Evolutionary conservation across 92 coral and sea anemone genomes (phyloP).

Genomic region (Palythoa grandis): DNA sequence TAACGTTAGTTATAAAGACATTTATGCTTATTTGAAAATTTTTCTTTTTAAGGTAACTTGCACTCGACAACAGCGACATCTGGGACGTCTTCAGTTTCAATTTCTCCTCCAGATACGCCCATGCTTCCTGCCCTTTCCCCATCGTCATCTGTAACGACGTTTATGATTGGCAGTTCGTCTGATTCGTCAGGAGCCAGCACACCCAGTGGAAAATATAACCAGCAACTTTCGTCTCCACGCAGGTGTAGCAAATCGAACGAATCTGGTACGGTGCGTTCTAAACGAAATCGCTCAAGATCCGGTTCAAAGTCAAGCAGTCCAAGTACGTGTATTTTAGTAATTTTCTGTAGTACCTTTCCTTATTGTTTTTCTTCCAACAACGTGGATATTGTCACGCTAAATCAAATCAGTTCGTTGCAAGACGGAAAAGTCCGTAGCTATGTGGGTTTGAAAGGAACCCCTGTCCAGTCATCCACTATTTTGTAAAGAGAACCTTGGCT

Average conservation of each 20-base stretch:
- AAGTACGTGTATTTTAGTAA: neutral
- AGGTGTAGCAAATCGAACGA: constrained; percentile 26
- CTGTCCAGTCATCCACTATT: too few relatives aligned
- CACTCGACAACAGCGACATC: constrained; percentile 69
- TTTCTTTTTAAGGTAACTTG: constrained; percentile 13
- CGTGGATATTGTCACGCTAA: too few relatives aligned
- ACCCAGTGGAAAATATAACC: constrained; percentile 50
- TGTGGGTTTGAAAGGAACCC: too few relatives aligned
- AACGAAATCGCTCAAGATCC: constrained; percentile 53
- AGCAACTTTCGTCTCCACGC: neutral
- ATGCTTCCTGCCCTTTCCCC: constrained; percentile 96
- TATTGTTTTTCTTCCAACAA: too few relatives aligned
- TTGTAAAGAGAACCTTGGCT: too few relatives aligned
- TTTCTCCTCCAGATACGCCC: constrained; percentile 91
- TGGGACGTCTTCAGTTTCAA: constrained; percentile 72
- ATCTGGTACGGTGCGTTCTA: constrained; percentile 12
- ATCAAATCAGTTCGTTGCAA: too few relatives aligned
- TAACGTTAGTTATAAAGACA: neutral
- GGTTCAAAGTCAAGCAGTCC: constrained; percentile 54
- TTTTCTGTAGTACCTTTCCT: too few relatives aligned
- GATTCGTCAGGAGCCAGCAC: constrained; percentile 85
- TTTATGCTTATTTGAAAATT: neutral
- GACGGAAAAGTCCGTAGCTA: too few relatives aligned
- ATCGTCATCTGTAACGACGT: constrained; percentile 85
- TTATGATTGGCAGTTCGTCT: constrained; percentile 77